Evolutionary conservation across 2,113 vertebrate species (phyloP), one percentile per base, ranked within the genome.

Genomic region (Malurus elegans): DNA sequence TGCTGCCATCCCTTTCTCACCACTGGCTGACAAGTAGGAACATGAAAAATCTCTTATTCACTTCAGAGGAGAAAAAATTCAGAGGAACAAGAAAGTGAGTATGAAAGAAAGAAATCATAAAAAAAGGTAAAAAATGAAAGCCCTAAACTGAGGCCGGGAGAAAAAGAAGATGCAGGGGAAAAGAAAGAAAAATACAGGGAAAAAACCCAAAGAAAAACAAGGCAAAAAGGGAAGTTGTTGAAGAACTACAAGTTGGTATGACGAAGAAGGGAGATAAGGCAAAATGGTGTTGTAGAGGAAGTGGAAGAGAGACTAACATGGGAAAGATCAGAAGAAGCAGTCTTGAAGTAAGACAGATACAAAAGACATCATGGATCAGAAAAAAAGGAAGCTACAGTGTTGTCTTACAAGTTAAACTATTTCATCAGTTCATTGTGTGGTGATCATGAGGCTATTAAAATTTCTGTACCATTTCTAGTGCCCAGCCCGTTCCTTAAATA

Each of bases 291-390:
- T 67, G 44, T 24, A 73, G 47, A 86, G 79, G 65, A 94, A 95
- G 58, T 29, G 3, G 66, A 79, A 29, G 40, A 75, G n/a, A 92
- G 50, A 50, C 14, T 79, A 80, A 82, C 25, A 42, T 34, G 44
- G 42, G 45, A 88, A 71, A 95, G 80, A 81, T 75, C 95, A 91
- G 60, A 95, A 86, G 47, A 67, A 65, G n/a, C 26, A 64, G 32
- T 82, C 45, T 81, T 60, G 36, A 93, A 87, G 86, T 57, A 87
- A 91, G 38, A 90, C 34, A 82, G 32, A 79, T 61, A 81, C 4
- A 61, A 62, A 92, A 69, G 17, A 85, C 58, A 36, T 25, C 14
- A 71, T 0, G 0, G 45, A 82, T 88, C 42, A 57, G 12, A 50
- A 90, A 92, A 81, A 50, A 12, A 50, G 56, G n/a, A 91, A 92